Conservation (phyloP, 2,888 invertebrate species). For the Yponomeuta plumbellus region DNA sequence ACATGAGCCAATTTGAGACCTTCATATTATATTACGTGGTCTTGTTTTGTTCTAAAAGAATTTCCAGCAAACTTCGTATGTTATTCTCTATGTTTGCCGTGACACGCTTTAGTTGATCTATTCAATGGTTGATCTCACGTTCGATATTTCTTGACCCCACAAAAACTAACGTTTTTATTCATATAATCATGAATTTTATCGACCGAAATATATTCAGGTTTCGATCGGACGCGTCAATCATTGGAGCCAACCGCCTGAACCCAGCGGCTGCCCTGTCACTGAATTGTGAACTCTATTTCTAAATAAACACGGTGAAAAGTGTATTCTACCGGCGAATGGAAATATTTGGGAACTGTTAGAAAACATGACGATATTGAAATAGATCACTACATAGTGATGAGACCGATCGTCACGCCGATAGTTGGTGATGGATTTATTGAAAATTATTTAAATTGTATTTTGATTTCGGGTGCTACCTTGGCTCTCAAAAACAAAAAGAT, state of each 20-base stretch:
- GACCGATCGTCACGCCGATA: neutral
- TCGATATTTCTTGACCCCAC: neutral
- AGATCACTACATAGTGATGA: neutral
- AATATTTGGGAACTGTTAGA: constrained; percentile 9
- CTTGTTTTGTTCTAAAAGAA: no score
- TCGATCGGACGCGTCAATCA: constrained; percentile 49
- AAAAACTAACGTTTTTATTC: constrained; percentile 26
- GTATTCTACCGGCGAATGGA: constrained; percentile 12
- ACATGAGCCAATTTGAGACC: no score
- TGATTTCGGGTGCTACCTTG: neutral
- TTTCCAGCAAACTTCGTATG: no score
- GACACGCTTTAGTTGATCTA: neutral
- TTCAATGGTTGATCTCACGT: no score
- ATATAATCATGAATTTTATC: constrained; percentile 6
- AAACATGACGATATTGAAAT: neutral
- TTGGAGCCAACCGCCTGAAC: constrained; percentile 39
- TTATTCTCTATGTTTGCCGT: neutral
- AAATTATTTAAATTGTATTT: neutral
- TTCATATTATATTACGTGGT: no score
- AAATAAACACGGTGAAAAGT: neutral
- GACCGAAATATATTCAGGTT: constrained; percentile 36
- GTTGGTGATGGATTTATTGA: neutral
- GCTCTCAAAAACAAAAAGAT: neutral
- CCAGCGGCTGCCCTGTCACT: neutral
- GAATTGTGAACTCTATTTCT: neutral